Evolutionary conservation across 2,113 vertebrate genomes (phyloP).

Genomic region (Tetraodon nigroviridis): DNA sequence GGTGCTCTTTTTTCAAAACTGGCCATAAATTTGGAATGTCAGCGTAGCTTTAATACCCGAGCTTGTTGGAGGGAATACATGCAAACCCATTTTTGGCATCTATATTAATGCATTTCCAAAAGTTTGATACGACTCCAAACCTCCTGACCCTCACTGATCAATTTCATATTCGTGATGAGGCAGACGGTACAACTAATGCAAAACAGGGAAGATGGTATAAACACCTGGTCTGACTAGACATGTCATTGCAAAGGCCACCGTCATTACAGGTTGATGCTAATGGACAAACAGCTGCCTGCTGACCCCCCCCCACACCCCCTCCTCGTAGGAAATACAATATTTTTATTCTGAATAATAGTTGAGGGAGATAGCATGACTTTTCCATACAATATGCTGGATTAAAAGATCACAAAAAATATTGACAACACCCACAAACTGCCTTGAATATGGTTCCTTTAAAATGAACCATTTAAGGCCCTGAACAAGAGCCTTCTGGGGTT

Average conservation of each 20-base stretch:
- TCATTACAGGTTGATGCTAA: slow-evolving; percentile 24
- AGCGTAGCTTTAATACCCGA: slow-evolving; percentile 1
- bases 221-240: slow-evolving; percentile 24
- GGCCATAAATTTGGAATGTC: not conserved
- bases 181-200: slow-evolving; percentile 1
- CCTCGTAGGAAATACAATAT: too few species aligned
- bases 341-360: too few species aligned
- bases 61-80: not conserved
- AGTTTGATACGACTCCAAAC: not conserved
- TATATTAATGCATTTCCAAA: not conserved
- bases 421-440: too few species aligned
- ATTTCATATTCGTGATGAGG: slow-evolving; percentile 13
- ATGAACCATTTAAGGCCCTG: too few species aligned
- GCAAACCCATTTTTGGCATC: not conserved
- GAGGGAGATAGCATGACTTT: too few species aligned
- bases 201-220: slow-evolving; percentile 17
- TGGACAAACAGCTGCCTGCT: not conserved
- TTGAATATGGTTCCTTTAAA: too few species aligned
- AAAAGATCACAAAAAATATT: too few species aligned
- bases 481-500: too few species aligned
- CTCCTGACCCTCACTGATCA: slow-evolving; percentile 7
- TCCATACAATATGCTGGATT: too few species aligned
- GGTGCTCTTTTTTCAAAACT: slow-evolving; percentile 1
- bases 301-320: not conserved
- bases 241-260: slow-evolving; percentile 28